Evolutionary conservation across 2,888 invertebrate species (phyloP).

Genomic region (Drosophila limbata): DNA sequence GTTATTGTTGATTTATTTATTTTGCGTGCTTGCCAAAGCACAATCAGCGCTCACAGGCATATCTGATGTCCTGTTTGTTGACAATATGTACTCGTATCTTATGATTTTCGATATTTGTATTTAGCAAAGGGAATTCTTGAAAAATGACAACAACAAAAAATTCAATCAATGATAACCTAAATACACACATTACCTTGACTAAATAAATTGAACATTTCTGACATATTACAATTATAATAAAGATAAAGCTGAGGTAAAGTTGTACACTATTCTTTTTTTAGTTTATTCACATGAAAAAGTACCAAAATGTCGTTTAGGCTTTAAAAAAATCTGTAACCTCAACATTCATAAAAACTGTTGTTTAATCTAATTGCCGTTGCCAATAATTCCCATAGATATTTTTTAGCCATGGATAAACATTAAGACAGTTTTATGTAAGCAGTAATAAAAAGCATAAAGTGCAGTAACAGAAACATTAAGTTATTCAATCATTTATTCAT

Average conservation of each 20-base stretch:
- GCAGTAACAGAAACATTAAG: neutral
- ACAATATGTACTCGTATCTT: constrained; percentile 54
- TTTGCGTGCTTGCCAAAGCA: constrained; percentile 55
- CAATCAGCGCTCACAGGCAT: constrained; percentile 49
- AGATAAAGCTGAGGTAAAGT: neutral
- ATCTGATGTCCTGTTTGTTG: constrained; percentile 63
- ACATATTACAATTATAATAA: neutral
- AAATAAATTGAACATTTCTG: neutral
- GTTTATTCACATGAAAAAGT: too few relatives aligned
- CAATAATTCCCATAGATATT: neutral
- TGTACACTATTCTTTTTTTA: neutral
- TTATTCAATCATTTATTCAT: neutral
- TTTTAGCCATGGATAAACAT: neutral
- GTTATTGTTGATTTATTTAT: constrained; percentile 42
- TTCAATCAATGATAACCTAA: constrained; percentile 3
- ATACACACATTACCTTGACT: constrained; percentile 9
- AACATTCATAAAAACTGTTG: too few relatives aligned
- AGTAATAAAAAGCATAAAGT: neutral
- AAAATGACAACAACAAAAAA: constrained; percentile 20
- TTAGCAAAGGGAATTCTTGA: constrained; percentile 35
- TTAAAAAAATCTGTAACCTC: too few relatives aligned
- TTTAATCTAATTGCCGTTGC: neutral
- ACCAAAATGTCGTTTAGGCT: too few relatives aligned
- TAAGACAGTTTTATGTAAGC: neutral
- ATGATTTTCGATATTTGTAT: constrained; percentile 54